Evolutionary conservation across 2,797 vertebrate genomes (phyloP).

Genomic region (Leptatherina wallacei): DNA sequence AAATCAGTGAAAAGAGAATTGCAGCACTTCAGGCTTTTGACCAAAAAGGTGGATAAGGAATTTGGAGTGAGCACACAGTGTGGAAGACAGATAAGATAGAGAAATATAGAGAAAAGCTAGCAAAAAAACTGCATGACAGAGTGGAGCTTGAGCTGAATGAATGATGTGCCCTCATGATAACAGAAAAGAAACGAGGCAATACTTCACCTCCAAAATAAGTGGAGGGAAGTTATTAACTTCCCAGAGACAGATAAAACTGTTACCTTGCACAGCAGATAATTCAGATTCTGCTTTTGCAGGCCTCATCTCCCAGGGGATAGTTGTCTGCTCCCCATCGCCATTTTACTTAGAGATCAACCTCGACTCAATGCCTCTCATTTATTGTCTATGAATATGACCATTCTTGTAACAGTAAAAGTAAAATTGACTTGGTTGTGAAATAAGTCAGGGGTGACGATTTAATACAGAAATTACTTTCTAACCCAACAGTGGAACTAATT

Average conservation of each 20-base stretch:
- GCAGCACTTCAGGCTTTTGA: conserved; percentile 64
- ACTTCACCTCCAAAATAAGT: conserved; percentile 65
- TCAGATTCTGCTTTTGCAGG: conserved; percentile 52
- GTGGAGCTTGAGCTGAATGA: conserved; percentile 62
- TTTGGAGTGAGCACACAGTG: conserved; percentile 68
- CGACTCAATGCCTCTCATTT: conserved; percentile 31
- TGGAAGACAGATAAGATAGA: conserved; percentile 74
- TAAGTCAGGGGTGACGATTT: conserved; percentile 51
- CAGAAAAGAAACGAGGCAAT: conserved; percentile 58
- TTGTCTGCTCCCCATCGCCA: conserved; percentile 52
- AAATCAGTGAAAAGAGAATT: conserved; percentile 75
- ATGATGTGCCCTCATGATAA: conserved; percentile 62
- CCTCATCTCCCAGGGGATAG: conserved; percentile 41
- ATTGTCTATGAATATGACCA: conserved; percentile 44
- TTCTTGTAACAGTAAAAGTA: conserved; percentile 27
- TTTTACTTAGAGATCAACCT: conserved; percentile 41
- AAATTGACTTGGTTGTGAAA: conserved; percentile 49
- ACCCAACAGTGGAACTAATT: conserved; percentile 29
- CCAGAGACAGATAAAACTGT: conserved; percentile 72
- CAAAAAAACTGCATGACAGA: conserved; percentile 36
- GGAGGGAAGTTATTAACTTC: conserved; percentile 78
- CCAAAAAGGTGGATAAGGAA: conserved; percentile 64
- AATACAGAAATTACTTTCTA: conserved; percentile 31
- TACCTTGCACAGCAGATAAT: conserved; percentile 75
- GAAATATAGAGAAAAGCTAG: conserved; percentile 46